These are phyloP conservation scores for Dromococcyx pavoninus DNA, from an alignment of 2,797 vertebrate genomes.

Conservation along the genomic window DNA sequence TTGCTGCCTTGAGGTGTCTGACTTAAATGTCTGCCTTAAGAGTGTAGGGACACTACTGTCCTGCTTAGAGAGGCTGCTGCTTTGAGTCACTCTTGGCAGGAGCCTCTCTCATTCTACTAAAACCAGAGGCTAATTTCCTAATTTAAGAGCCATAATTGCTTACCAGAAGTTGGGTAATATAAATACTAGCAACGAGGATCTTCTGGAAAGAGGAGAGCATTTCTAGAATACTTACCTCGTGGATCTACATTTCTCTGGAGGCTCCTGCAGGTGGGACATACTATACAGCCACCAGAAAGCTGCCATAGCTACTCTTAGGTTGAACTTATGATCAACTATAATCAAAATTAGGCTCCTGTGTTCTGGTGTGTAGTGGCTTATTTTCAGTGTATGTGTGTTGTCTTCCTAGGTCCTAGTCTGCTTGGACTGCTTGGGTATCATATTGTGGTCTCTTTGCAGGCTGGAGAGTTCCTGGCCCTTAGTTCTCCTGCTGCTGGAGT, in stretches of 20 bases:
- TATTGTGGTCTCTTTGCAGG: neutral
- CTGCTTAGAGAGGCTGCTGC: neutral
- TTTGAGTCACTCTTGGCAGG: neutral
- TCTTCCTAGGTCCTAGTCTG: neutral
- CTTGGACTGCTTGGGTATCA: neutral
- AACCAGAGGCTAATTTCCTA: neutral
- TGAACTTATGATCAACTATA: neutral
- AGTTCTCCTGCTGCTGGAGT: neutral
- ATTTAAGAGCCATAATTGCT: neutral
- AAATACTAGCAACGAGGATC: neutral
- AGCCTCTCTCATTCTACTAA: neutral
- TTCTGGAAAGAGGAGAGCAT: neutral
- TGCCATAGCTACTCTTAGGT: neutral
- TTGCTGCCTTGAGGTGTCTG: neutral
- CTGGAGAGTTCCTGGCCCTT: neutral
- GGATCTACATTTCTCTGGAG: neutral
- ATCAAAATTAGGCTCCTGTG: neutral
- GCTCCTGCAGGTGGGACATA: neutral
- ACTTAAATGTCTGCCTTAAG: neutral
- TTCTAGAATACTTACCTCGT: neutral
- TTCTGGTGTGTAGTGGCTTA: neutral
- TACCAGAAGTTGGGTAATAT: neutral
- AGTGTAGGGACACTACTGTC: neutral
- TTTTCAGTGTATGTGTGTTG: neutral
- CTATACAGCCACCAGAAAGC: neutral